phyloP scores from a whole-genome alignment of 2,797 vertebrate genomes.

The Silurus aristotelis region DNA sequence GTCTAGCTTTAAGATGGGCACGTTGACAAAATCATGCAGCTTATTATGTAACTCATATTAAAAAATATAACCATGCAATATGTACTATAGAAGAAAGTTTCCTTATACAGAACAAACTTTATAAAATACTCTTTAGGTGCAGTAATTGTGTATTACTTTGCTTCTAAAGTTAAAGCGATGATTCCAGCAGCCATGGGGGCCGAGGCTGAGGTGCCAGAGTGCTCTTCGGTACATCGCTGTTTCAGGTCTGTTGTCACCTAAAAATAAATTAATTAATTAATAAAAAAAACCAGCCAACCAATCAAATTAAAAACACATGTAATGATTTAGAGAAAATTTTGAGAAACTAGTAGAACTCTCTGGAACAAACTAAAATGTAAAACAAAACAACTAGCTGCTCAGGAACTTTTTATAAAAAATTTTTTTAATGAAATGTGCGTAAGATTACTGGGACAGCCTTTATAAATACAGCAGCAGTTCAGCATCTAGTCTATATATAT shows the following conservation, averaged over 20 bases:
- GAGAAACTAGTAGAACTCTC: too few species aligned
- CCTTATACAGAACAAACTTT: background rate
- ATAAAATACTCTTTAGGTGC: background rate
- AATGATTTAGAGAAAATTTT: background rate
- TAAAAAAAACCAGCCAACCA: constrained; percentile 28
- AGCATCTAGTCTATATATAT: background rate
- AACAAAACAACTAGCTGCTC: background rate
- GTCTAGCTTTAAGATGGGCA: too few species aligned
- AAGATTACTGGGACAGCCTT: background rate
- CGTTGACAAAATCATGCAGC: background rate
- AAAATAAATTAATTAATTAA: background rate
- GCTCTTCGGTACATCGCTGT: constrained; percentile 82
- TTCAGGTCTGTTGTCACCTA: constrained; percentile 85
- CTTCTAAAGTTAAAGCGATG: constrained; percentile 92
- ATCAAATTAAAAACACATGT: background rate
- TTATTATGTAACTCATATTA: background rate
- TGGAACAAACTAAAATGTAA: background rate
- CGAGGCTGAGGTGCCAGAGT: constrained; percentile 85
- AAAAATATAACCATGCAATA: background rate
- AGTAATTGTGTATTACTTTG: constrained; percentile 84
- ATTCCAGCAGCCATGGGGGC: constrained; percentile 91
- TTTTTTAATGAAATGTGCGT: too few species aligned
- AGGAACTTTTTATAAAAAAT: background rate
- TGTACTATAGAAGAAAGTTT: background rate
- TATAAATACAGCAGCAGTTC: background rate